Evolutionary conservation across 37 sponge, comb jelly and placozoan species (phyloP).

Genomic region (Agelas oroides): DNA sequence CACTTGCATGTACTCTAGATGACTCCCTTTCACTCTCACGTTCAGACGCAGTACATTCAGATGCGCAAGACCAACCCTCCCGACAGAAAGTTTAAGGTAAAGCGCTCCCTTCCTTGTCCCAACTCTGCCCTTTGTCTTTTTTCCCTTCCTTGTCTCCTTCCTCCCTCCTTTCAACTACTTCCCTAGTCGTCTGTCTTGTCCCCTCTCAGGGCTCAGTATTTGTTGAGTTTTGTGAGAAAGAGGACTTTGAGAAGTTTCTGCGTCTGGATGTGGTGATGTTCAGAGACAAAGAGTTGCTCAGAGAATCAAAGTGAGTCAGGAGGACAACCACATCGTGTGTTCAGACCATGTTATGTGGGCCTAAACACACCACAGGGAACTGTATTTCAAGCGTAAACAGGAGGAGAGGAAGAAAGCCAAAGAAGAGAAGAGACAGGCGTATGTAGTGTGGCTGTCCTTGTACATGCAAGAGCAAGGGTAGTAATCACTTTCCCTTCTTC

Average conservation of each 20-base stretch:
- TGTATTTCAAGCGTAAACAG: slow-evolving; percentile 54
- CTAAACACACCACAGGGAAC: slow-evolving; percentile 29
- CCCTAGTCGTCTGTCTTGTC: neutral
- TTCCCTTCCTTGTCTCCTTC: neutral
- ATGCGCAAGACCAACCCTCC: slow-evolving; percentile 47
- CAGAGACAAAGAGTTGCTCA: slow-evolving; percentile 49
- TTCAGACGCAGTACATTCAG: slow-evolving; percentile 54
- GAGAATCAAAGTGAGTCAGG: slow-evolving; percentile 60
- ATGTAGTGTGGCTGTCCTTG: neutral
- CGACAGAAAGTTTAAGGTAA: slow-evolving; percentile 53
- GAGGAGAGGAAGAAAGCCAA: slow-evolving; percentile 41
- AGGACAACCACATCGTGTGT: too few species aligned
- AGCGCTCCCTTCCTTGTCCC: neutral
- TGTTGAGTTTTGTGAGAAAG: slow-evolving; percentile 59
- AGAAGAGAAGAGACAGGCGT: slow-evolving; percentile 5
- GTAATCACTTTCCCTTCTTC: too few species aligned
- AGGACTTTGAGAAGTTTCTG: slow-evolving; percentile 8
- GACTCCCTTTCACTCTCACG: too few species aligned
- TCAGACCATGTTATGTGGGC: too few species aligned
- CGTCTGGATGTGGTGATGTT: slow-evolving; percentile 34
- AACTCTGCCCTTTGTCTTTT: neutral
- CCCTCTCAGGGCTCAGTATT: slow-evolving; percentile 79
- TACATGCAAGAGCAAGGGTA: neutral
- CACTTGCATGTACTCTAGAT: neutral
- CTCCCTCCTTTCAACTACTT: neutral